These are phyloP conservation scores for Chrysaora quinquecirrha DNA, from an alignment of 30 jellyfish, hydroid and myxozoan genomes.

Conservation along the genomic window DNA sequence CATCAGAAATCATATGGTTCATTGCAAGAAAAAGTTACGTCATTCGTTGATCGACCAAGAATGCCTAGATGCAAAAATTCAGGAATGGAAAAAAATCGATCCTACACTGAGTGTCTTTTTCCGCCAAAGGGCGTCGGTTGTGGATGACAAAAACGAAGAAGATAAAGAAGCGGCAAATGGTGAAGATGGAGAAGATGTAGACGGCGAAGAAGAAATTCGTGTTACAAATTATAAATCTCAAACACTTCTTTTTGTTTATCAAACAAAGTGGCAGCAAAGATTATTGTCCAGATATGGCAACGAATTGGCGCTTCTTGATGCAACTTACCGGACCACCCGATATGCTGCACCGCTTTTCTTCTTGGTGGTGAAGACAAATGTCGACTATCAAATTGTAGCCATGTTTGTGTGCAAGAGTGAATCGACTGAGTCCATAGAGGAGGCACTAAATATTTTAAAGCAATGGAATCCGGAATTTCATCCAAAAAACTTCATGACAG, in stretches of 20 bases:
- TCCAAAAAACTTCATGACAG: neutral
- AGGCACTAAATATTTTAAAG: neutral
- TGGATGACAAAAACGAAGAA: neutral
- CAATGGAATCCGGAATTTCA: neutral
- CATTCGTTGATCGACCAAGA: conserved; percentile 20
- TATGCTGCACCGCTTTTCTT: neutral
- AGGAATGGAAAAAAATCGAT: conserved; percentile 15
- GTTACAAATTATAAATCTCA: neutral
- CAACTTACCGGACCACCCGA: neutral
- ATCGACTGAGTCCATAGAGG: neutral
- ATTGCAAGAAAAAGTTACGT: neutral
- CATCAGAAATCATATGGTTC: conserved; percentile 24
- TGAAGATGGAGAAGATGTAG: neutral
- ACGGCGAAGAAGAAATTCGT: neutral
- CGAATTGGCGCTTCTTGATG: neutral
- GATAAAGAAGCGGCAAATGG: neutral
- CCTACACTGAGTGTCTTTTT: conserved; percentile 9
- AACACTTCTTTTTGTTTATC: neutral
- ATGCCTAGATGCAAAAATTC: neutral
- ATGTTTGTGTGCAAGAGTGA: neutral
- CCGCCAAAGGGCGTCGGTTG: conserved; percentile 1
- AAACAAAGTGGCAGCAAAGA: neutral
- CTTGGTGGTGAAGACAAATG: neutral
- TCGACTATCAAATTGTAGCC: conserved; percentile 9
- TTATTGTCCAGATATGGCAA: neutral